Evolutionary conservation across 1,140 invertebrate genomes (phyloP).

Genomic region (Lasaia peninsularis): DNA sequence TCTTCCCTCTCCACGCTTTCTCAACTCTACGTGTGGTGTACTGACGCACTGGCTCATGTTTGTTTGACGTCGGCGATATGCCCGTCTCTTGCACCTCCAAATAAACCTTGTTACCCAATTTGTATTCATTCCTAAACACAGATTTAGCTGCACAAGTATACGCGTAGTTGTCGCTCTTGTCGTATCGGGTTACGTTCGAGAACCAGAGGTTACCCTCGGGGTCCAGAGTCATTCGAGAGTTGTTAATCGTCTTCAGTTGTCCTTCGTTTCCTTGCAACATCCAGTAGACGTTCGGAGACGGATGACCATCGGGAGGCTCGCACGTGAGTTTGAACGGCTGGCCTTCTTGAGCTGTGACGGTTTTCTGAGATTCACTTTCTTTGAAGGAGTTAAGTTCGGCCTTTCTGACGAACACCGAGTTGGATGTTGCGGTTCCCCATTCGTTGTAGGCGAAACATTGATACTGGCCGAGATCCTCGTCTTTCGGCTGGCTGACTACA

Average conservation of each 20-base stretch:
- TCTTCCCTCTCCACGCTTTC: conserved; percentile 88
- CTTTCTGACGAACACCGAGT: conserved; percentile 96
- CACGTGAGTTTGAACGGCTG: conserved; percentile 92
- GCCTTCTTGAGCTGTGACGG: conserved; percentile 87
- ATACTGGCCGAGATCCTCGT: conserved; percentile 97
- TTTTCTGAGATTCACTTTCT: conserved; percentile 79
- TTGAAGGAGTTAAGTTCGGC: conserved; percentile 96
- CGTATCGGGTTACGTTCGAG: conserved; percentile 92
- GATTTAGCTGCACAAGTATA: conserved; percentile 95
- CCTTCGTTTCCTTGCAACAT: conserved; percentile 88
- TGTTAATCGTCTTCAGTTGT: conserved; percentile 92
- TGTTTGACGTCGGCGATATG: conserved; percentile 85
- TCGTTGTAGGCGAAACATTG: conserved; percentile 98
- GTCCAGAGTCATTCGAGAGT: conserved; percentile 94
- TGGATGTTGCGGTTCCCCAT: conserved; percentile 95
- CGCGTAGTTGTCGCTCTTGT: conserved; percentile 88
- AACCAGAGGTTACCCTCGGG: conserved; percentile 96
- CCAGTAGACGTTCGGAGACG: conserved; percentile 96
- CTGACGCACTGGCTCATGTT: conserved; percentile 85
- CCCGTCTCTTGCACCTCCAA: conserved; percentile 88
- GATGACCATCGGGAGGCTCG: conserved; percentile 95
- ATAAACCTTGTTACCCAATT: conserved; percentile 90
- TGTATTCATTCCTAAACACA: conserved; percentile 92
- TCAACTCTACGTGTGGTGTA: conserved; percentile 92
- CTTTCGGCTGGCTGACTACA: conserved; percentile 90